A percentile compares a stretch with the other conserved stretches of the same genome.
phyloP scores from a whole-genome alignment of 2,888 invertebrate species.

The Temnothorax ravouxi region DNA sequence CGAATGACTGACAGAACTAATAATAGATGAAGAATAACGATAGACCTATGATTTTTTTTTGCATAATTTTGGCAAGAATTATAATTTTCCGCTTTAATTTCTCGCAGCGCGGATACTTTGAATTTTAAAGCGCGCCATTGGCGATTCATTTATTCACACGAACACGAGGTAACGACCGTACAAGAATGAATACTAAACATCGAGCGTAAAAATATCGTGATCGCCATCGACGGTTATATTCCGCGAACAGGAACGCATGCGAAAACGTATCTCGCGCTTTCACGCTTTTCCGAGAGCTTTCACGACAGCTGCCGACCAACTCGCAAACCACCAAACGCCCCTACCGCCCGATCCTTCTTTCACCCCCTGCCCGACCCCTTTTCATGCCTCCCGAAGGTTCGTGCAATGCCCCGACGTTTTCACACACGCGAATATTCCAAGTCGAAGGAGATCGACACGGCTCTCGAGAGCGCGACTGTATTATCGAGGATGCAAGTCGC shows the following conservation, averaged over 20 bases:
- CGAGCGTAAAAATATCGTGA: constrained; percentile 54
- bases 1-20: not conserved
- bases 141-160: constrained; percentile 57
- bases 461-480: constrained; percentile 56
- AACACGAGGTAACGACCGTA: constrained; percentile 4
- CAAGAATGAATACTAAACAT: constrained; percentile 58
- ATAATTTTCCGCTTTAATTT: constrained; percentile 31
- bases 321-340: constrained; percentile 34
- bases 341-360: not conserved
- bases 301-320: constrained; percentile 57
- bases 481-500: constrained; percentile 74
- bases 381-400: constrained; percentile 44
- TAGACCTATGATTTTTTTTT: not conserved
- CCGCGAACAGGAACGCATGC: constrained; percentile 17
- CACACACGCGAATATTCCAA: constrained; percentile 56
- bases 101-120: constrained; percentile 27
- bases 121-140: constrained; percentile 51
- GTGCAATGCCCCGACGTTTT: constrained; percentile 45
- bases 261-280: constrained; percentile 57
- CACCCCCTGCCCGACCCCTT: not conserved
- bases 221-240: constrained; percentile 36
- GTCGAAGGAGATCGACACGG: constrained; percentile 26
- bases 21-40: not conserved
- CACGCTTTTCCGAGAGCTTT: constrained; percentile 59
- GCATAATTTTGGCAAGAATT: constrained; percentile 22